Percentiles rank a stretch among this genome's conserved stretches.
These are phyloP conservation scores for Canis aureus DNA, from an alignment of 2,113 vertebrate genomes.

Conservation along the genomic window DNA sequence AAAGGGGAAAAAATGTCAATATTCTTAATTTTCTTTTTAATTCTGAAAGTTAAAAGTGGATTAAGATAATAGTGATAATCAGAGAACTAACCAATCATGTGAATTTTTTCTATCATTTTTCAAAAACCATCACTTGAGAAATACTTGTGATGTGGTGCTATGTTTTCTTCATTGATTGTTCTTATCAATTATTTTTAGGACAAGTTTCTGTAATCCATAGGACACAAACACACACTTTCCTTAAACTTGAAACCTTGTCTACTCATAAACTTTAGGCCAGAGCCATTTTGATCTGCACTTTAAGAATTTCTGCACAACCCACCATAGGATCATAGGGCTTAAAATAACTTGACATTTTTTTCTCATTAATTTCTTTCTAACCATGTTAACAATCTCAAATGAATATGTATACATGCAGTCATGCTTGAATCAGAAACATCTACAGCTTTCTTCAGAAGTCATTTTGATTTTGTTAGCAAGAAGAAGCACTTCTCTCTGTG, in stretches of 20 bases:
- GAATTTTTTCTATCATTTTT: constrained; percentile 39
- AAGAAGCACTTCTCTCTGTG: not conserved
- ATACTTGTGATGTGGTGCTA: not conserved
- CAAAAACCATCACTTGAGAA: not conserved
- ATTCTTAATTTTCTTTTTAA: constrained; percentile 22
- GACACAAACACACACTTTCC: not conserved
- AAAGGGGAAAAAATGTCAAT: not conserved
- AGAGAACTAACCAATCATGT: not conserved
- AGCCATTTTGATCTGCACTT: not conserved
- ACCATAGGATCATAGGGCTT: not conserved
- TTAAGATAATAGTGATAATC: not conserved
- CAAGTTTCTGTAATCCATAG: not conserved
- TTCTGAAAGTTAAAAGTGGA: not conserved
- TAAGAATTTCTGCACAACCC: not conserved
- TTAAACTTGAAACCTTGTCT: not conserved
- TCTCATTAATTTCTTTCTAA: not conserved
- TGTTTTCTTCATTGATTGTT: not conserved
- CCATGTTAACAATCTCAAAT: not conserved
- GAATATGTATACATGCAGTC: not conserved
- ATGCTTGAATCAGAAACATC: not conserved
- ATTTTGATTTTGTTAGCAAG: not conserved
- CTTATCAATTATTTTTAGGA: not conserved
- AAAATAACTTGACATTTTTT: not conserved
- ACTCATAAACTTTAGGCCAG: not conserved
- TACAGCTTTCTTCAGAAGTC: constrained; percentile 12